phyloP scores from a whole-genome alignment of 2,113 vertebrate genomes.

The Brienomyrus longianalis region DNA sequence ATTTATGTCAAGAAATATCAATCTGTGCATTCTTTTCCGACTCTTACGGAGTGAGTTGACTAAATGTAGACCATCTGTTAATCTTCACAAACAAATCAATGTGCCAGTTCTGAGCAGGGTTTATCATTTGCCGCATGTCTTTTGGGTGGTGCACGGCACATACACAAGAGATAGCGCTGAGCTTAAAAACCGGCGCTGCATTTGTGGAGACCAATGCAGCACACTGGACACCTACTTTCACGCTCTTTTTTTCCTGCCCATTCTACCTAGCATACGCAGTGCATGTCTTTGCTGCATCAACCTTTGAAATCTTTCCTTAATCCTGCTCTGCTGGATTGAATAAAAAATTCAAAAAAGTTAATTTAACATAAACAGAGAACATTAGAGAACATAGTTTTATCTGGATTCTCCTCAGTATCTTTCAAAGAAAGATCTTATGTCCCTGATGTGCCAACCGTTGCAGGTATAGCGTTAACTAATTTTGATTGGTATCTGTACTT shows the following conservation, averaged over 20 bases:
- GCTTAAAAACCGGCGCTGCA: not conserved
- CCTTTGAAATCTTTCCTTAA: not conserved
- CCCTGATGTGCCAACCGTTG: not conserved
- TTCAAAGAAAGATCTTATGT: not conserved
- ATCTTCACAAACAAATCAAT: not conserved
- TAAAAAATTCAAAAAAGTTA: not conserved
- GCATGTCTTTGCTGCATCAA: not conserved
- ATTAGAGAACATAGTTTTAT: not conserved
- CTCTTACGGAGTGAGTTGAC: not conserved
- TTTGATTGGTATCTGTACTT: not conserved
- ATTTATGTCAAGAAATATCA: not conserved
- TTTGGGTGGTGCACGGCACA: not conserved
- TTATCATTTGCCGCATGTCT: not conserved
- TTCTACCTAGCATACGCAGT: not conserved
- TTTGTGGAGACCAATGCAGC: not conserved
- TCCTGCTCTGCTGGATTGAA: not conserved
- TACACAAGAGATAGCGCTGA: not conserved
- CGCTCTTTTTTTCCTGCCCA: not conserved
- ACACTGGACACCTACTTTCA: not conserved
- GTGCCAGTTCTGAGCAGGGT: not conserved
- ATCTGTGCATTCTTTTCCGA: not conserved
- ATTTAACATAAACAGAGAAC: not conserved
- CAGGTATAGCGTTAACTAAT: not conserved
- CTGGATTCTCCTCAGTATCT: not conserved
- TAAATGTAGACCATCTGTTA: not conserved